Evolutionary conservation across 2,888 invertebrate genomes (phyloP).

Genomic region (Neoitamus cyanurus): DNA sequence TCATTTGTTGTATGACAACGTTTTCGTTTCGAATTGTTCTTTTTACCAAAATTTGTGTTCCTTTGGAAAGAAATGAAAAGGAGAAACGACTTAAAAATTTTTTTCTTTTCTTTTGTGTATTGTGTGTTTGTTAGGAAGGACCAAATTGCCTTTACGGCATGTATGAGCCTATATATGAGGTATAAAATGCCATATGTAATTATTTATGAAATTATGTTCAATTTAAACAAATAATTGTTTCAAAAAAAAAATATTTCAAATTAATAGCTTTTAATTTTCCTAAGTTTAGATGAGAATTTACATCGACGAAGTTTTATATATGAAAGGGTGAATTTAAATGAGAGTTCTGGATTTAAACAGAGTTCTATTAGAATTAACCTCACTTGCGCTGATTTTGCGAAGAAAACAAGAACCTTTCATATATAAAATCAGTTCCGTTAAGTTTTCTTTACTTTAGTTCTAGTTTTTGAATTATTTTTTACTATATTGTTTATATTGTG

Average conservation of each 20-base stretch:
- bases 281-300: slow-evolving; percentile 26
- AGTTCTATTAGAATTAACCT: neutral
- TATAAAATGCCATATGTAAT: slow-evolving; percentile 44
- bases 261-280: slow-evolving; percentile 24
- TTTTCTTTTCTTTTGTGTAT: slow-evolving; percentile 51
- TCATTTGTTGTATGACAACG: neutral
- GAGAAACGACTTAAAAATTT: slow-evolving; percentile 34
- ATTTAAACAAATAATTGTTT: slow-evolving; percentile 21
- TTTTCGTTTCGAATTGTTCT: slow-evolving; percentile 8
- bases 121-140: slow-evolving; percentile 54
- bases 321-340: neutral
- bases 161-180: slow-evolving; percentile 53
- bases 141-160: slow-evolving; percentile 53
- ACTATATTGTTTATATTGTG: slow-evolving; percentile 52
- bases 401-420: slow-evolving; percentile 26
- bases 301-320: slow-evolving; percentile 4
- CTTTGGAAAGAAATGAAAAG: slow-evolving; percentile 4
- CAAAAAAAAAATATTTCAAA: slow-evolving; percentile 19
- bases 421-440: slow-evolving; percentile 24
- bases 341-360: neutral
- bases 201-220: slow-evolving; percentile 4
- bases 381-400: neutral
- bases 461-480: slow-evolving; percentile 49
- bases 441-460: slow-evolving; percentile 48
- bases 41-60: neutral